phyloP scores from a whole-genome alignment of 2,797 vertebrate species.

The Gadopsis bispinosus region DNA sequence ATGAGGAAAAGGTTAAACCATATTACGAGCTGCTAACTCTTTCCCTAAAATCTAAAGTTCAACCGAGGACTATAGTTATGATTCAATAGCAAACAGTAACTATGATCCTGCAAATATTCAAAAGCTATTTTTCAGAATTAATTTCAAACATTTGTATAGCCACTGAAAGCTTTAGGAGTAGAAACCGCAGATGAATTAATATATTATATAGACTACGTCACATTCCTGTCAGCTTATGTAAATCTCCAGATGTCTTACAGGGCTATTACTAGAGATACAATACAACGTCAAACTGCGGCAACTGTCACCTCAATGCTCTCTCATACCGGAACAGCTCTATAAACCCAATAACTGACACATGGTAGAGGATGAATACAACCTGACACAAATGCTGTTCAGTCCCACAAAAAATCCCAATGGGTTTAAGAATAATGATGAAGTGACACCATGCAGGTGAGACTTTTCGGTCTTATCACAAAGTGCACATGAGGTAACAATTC shows the following conservation, averaged over 20 bases:
- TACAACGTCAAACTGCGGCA: constrained; percentile 54
- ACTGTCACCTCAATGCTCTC: constrained; percentile 54
- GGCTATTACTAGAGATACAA: constrained; percentile 65
- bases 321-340: constrained; percentile 54
- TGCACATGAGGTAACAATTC: constrained; percentile 8
- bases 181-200: constrained; percentile 61
- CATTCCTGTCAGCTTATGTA: constrained; percentile 69
- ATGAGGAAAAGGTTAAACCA: constrained; percentile 15
- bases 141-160: constrained; percentile 45
- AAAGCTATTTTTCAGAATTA: constrained; percentile 42
- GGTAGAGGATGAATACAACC: constrained; percentile 46
- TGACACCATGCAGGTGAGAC: constrained; percentile 22
- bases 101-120: constrained; percentile 19
- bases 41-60: constrained; percentile 18
- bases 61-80: constrained; percentile 5
- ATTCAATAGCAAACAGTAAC: too few relatives aligned
- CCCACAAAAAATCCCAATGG: constrained; percentile 11
- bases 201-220: constrained; percentile 55
- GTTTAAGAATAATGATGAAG: constrained; percentile 39
- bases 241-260: constrained; percentile 68
- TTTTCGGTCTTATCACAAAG: constrained; percentile 23
- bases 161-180: constrained; percentile 37
- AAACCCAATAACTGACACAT: constrained; percentile 47
- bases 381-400: constrained; percentile 50
- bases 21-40: background rate